A percentile compares a stretch with the other conserved stretches of the same genome.
These are phyloP conservation scores for Muschampia staudingeri DNA, from an alignment of 2,888 invertebrate species.

Conservation along the genomic window DNA sequence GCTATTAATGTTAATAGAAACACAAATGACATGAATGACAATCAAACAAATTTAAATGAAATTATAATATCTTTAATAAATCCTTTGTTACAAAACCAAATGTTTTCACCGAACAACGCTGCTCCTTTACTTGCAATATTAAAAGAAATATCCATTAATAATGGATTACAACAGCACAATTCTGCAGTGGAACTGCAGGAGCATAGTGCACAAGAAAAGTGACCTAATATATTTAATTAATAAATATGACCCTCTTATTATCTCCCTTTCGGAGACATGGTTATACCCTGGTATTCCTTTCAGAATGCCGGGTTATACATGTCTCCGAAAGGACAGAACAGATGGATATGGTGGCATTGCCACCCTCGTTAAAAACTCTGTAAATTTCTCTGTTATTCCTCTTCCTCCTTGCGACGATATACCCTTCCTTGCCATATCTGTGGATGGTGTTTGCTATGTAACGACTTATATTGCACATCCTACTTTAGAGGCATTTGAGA, in stretches of 20 bases:
- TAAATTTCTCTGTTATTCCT: background rate
- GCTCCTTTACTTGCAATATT: background rate
- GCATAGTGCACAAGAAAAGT: background rate
- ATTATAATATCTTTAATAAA: background rate
- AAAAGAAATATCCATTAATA: background rate
- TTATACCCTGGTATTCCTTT: slow-evolving; percentile 11
- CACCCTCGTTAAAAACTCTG: slow-evolving; percentile 30
- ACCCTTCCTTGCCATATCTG: background rate
- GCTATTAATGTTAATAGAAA: background rate
- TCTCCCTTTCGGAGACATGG: slow-evolving; percentile 40
- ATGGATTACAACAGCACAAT: background rate
- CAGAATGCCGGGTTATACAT: slow-evolving; percentile 24
- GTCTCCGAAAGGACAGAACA: slow-evolving; percentile 34
- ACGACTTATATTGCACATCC: background rate
- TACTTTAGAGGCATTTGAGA: background rate
- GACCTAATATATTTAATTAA: slow-evolving; percentile 30
- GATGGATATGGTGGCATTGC: slow-evolving; percentile 45
- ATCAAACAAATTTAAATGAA: background rate
- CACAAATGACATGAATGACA: background rate
- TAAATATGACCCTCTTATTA: slow-evolving; percentile 35
- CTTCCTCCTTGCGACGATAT: too few relatives aligned
- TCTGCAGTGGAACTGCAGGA: slow-evolving; percentile 7
- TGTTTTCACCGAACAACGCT: slow-evolving; percentile 2
- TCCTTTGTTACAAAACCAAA: background rate
- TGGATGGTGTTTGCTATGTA: background rate